Percentiles rank a stretch among this genome's conserved stretches.
phyloP scores from a whole-genome alignment of 2,113 vertebrate species.

The Camelus dromedarius region DNA sequence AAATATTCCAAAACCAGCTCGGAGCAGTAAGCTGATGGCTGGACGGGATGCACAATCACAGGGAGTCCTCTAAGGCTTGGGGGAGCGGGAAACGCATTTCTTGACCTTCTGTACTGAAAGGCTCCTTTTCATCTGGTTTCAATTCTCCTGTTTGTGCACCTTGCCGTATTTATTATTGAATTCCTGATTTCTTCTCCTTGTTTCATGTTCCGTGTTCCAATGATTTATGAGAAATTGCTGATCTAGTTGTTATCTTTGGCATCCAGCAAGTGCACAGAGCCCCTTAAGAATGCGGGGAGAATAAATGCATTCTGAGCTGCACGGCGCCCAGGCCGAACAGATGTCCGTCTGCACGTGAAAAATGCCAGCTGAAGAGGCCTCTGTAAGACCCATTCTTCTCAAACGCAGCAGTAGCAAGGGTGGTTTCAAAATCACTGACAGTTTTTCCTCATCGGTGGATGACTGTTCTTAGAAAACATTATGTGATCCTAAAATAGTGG shows the following conservation, averaged over 20 bases:
- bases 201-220: constrained; percentile 62
- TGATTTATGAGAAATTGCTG: constrained; percentile 83
- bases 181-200: constrained; percentile 71
- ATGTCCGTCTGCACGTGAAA: constrained; percentile 35
- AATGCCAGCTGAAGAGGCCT: constrained; percentile 47
- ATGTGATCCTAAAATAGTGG: neutral
- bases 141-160: constrained; percentile 81
- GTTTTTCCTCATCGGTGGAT: neutral
- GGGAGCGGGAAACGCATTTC: neutral
- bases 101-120: constrained; percentile 62
- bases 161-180: constrained; percentile 79
- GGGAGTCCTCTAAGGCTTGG: neutral
- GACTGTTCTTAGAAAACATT: neutral
- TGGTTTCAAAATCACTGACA: neutral
- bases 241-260: constrained; percentile 83
- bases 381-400: neutral
- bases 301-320: constrained; percentile 61
- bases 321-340: neutral
- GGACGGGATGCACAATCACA: neutral
- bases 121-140: constrained; percentile 79
- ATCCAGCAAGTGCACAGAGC: constrained; percentile 5
- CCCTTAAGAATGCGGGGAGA: neutral
- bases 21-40: neutral
- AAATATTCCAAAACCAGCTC: constrained; percentile 72
- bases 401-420: constrained; percentile 8